These are phyloP conservation scores for Limonius californicus DNA, from an alignment of 1,140 invertebrate species.

Conservation along the genomic window DNA sequence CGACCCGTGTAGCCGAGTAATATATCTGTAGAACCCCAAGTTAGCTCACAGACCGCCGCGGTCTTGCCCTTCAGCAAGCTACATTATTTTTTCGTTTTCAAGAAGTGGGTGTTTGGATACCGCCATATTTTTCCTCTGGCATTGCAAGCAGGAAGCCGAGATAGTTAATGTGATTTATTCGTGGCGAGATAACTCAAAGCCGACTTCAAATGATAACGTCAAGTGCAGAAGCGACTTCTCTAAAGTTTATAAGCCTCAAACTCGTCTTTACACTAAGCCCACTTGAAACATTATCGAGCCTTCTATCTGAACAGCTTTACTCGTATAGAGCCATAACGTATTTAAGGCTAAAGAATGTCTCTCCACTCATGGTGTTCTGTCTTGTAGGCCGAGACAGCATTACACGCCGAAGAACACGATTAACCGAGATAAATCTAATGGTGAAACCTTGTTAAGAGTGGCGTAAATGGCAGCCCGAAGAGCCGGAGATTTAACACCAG, in stretches of 20 bases:
- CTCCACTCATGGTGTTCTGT: conserved; percentile 34
- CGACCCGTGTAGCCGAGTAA: conserved; percentile 34
- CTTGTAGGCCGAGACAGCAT: conserved; percentile 40
- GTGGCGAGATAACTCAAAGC: conserved; percentile 36
- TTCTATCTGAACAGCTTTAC: conserved; percentile 34
- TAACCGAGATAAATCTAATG: conserved; percentile 45
- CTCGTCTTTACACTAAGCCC: conserved; percentile 27
- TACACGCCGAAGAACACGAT: conserved; percentile 42
- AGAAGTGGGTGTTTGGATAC: conserved; percentile 39
- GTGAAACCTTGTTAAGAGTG: conserved; percentile 43
- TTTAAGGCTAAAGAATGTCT: conserved; percentile 39
- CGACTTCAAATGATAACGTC: conserved; percentile 35
- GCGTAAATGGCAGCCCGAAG: conserved; percentile 40
- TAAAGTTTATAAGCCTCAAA: conserved; percentile 36
- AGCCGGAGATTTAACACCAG: conserved; percentile 38
- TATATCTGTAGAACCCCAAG: conserved; percentile 36
- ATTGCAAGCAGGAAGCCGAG: conserved; percentile 29
- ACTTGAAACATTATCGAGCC: conserved; percentile 35
- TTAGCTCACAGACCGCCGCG: conserved; percentile 24
- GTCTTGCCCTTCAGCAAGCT: conserved; percentile 30
- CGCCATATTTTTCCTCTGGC: conserved; percentile 38
- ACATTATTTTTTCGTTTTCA: conserved; percentile 40
- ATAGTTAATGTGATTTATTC: conserved; percentile 44
- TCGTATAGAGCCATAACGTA: conserved; percentile 39
- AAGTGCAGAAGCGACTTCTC: conserved; percentile 34